Evolutionary conservation across 2,113 vertebrate species (phyloP).

Genomic region (Thymallus thymallus): DNA sequence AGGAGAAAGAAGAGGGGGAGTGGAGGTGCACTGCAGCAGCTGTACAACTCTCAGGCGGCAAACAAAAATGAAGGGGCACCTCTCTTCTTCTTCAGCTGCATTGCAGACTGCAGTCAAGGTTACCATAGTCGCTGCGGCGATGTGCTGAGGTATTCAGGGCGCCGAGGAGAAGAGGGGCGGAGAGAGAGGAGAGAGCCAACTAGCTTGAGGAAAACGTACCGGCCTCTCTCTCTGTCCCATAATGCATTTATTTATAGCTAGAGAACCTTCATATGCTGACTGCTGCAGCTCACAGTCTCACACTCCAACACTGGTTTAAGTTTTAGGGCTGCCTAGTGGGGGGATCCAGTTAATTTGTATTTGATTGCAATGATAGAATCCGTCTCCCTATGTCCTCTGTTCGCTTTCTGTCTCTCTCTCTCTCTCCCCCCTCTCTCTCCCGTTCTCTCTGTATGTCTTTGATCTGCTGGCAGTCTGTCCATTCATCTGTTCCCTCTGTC

Average conservation of each 20-base stretch:
- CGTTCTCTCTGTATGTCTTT: not conserved
- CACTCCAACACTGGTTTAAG: slow-evolving; percentile 8
- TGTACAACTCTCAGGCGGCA: slow-evolving; percentile 24
- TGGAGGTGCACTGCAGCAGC: slow-evolving; percentile 51
- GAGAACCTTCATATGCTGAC: slow-evolving; percentile 17
- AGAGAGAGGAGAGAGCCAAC: not conserved
- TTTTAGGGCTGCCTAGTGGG: slow-evolving; percentile 22
- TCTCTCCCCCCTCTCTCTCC: not conserved
- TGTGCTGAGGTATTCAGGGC: slow-evolving; percentile 19
- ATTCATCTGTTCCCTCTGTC: not conserved
- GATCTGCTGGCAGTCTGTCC: slow-evolving; percentile 30
- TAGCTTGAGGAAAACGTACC: slow-evolving; percentile 17
- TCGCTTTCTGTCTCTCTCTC: not conserved
- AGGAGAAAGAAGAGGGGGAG: slow-evolving; percentile 15
- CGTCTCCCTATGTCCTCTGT: too few relatives aligned
- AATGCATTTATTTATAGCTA: slow-evolving; percentile 29
- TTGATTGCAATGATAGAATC: slow-evolving; percentile 3
- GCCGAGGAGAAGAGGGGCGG: not conserved
- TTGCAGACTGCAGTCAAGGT: slow-evolving; percentile 68
- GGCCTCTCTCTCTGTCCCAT: slow-evolving; percentile 12
- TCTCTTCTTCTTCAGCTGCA: slow-evolving; percentile 50
- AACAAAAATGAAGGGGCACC: slow-evolving; percentile 14
- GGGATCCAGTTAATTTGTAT: not conserved
- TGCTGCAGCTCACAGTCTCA: slow-evolving; percentile 5
- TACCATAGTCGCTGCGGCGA: slow-evolving; percentile 24